phyloP scores from a whole-genome alignment of 2,797 vertebrate species.

The Amphiprion clarkii region DNA sequence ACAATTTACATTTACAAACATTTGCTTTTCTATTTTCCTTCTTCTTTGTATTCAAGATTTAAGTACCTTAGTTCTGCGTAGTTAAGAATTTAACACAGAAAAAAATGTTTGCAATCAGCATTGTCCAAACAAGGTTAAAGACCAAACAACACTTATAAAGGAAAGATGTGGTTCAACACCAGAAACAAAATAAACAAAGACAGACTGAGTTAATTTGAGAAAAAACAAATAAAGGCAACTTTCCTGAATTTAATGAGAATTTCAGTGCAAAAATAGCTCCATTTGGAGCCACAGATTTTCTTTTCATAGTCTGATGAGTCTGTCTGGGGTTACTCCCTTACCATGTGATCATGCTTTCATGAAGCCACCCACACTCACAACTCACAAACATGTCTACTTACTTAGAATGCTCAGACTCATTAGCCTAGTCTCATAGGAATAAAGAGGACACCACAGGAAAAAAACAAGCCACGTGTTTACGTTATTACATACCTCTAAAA shows the following conservation, averaged over 20 bases:
- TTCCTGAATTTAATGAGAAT: constrained; percentile 28
- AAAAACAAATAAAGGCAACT: constrained; percentile 21
- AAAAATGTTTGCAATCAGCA: constrained; percentile 1
- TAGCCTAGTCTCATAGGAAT: constrained; percentile 54
- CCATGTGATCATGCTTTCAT: not conserved
- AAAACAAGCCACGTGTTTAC: constrained; percentile 22
- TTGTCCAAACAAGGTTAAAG: constrained; percentile 17
- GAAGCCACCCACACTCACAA: constrained; percentile 27
- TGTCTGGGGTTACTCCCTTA: constrained; percentile 61
- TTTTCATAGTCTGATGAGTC: constrained; percentile 55
- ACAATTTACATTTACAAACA: too few species aligned
- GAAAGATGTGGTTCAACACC: constrained; percentile 16
- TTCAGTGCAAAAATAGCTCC: constrained; percentile 49
- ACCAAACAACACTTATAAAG: constrained; percentile 15
- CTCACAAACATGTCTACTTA: constrained; percentile 49
- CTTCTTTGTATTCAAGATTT: not conserved
- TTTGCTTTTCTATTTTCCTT: not conserved
- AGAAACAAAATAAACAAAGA: constrained; percentile 24
- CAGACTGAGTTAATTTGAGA: constrained; percentile 8
- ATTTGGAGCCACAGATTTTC: constrained; percentile 39
- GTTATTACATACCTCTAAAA: constrained; percentile 30
- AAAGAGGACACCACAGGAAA: constrained; percentile 2
- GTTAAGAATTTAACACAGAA: not conserved
- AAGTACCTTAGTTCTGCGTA: not conserved
- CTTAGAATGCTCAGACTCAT: constrained; percentile 62